phyloP scores from a whole-genome alignment of 2,113 vertebrate species.

The Saimiri boliviensis region DNA sequence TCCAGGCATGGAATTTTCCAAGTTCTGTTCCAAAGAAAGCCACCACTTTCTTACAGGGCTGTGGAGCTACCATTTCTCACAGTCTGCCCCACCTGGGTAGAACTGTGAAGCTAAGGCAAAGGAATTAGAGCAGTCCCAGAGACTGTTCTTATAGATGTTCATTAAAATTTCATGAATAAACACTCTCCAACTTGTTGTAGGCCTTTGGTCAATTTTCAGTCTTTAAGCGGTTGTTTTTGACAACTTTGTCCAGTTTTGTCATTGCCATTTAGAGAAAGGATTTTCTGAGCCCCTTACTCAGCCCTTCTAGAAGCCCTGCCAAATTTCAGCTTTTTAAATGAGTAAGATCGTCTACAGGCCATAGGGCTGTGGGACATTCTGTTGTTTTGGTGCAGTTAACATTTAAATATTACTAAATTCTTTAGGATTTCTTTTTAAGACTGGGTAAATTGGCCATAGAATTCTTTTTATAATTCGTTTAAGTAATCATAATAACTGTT shows the following conservation, averaged over 20 bases:
- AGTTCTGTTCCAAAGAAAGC: slow-evolving; percentile 13
- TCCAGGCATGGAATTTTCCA: slow-evolving; percentile 22
- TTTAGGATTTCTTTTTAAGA: neutral
- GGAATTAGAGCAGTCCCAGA: neutral
- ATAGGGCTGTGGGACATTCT: neutral
- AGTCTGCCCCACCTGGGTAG: neutral
- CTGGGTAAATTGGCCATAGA: neutral
- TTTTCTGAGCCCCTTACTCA: neutral
- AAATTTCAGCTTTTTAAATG: neutral
- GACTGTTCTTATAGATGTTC: neutral
- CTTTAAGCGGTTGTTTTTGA: slow-evolving; percentile 12
- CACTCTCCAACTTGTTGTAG: neutral
- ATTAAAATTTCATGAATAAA: slow-evolving; percentile 34
- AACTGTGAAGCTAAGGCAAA: neutral
- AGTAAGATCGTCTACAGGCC: neutral
- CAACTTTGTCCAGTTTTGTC: neutral
- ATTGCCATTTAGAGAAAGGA: neutral
- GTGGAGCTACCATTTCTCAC: neutral
- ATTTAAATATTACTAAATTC: slow-evolving; percentile 31
- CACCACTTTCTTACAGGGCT: neutral
- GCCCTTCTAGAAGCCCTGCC: neutral
- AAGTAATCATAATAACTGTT: slow-evolving; percentile 27
- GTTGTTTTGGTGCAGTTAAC: neutral
- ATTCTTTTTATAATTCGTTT: slow-evolving; percentile 17
- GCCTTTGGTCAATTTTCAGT: neutral